These are phyloP conservation scores for Mirza zaza DNA, from an alignment of 2,113 vertebrate species.

Conservation along the genomic window DNA sequence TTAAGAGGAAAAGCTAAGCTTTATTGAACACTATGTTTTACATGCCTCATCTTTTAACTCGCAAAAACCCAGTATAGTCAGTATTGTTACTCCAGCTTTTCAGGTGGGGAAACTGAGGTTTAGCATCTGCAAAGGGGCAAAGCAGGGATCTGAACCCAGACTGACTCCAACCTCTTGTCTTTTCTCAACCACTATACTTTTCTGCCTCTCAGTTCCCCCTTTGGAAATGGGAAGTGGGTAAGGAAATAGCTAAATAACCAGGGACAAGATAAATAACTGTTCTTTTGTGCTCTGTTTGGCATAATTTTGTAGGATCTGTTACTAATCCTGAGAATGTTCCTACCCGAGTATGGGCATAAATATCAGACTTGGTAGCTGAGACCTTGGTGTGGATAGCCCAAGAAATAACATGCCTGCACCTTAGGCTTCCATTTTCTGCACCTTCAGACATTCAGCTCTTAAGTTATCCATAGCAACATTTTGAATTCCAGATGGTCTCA, in stretches of 20 bases:
- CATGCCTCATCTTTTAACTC: not conserved
- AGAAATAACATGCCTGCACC: not conserved
- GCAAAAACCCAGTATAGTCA: not conserved
- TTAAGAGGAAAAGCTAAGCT: not conserved
- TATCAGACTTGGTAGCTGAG: not conserved
- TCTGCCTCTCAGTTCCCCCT: not conserved
- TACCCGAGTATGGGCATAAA: not conserved
- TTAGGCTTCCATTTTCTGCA: not conserved
- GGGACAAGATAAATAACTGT: not conserved
- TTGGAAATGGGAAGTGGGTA: not conserved
- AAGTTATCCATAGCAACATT: not conserved
- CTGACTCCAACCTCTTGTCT: not conserved
- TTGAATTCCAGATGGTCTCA: slow-evolving; percentile 22
- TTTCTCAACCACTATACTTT: not conserved
- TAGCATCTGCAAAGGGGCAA: not conserved
- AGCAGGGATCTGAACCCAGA: not conserved
- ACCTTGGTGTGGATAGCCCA: not conserved
- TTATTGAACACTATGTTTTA: not conserved
- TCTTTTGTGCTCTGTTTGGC: not conserved
- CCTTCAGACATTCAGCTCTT: not conserved
- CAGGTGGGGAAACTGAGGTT: not conserved
- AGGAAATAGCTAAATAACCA: not conserved
- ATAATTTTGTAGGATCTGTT: not conserved
- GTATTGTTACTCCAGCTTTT: not conserved
- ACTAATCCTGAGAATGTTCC: not conserved